These are phyloP conservation scores for Steatornis caripensis DNA, from an alignment of 2,113 vertebrate species.

Conservation along the genomic window DNA sequence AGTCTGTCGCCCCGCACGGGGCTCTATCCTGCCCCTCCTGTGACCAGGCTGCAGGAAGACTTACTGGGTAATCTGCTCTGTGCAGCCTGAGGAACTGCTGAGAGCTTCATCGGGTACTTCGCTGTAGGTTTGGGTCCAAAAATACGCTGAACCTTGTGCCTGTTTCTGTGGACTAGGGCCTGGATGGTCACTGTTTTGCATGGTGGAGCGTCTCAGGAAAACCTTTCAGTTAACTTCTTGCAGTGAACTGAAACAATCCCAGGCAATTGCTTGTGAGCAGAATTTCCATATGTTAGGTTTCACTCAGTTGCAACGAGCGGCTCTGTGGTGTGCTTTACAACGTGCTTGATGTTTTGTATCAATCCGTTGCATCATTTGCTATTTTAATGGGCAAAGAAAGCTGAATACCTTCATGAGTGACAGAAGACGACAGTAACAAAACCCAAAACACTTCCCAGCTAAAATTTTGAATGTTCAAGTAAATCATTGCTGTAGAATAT, in stretches of 20 bases:
- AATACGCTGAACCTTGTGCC: not conserved
- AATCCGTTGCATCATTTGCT: not conserved
- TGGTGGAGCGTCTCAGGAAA: not conserved
- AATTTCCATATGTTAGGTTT: not conserved
- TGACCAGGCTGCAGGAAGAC: not conserved
- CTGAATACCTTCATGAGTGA: not conserved
- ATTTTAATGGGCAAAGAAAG: not conserved
- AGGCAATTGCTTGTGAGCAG: not conserved
- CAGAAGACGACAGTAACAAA: not conserved
- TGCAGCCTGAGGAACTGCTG: not conserved
- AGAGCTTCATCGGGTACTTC: not conserved
- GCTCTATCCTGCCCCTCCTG: not conserved
- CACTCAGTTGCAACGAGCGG: not conserved
- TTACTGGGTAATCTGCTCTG: not conserved
- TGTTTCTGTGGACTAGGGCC: not conserved
- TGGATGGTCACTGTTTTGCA: not conserved
- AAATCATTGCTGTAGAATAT: not conserved
- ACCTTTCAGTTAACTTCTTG: not conserved
- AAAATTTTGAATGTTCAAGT: not conserved
- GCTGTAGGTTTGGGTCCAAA: not conserved
- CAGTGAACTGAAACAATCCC: not conserved
- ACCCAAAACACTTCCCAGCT: not conserved
- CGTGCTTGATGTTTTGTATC: not conserved
- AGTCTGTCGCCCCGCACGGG: accelerated
- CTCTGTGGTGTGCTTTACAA: not conserved